Base-by-base conservation (phyloP, 2,797 vertebrate genomes). In the Sebastes ruberrimus region DNA sequence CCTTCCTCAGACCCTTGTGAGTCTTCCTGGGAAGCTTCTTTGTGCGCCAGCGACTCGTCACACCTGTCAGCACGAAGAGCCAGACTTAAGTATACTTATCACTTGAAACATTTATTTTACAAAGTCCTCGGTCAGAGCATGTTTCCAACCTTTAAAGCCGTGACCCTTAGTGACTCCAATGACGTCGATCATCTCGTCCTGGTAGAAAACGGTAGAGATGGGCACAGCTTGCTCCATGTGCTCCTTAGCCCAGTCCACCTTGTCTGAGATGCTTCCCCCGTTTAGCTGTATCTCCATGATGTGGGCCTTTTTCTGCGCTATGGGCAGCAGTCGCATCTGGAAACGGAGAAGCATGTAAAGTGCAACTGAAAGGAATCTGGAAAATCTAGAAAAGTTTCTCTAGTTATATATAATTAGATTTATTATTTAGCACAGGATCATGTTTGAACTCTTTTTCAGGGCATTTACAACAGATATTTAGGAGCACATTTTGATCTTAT, bases 21-120 rank as follows among this genome's bases (percentile, higher is more conserved):
- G 98, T 99, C 94, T 99, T 99, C 86, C 98, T 95, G 1, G 97
- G 98, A 9, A 99, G 97, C 88, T 99, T 99, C 94, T 99, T 99
- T 46, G 96, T 93, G 76, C 94, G 96, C 98, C 98, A 99, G 23
- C 97, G 97, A 76, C 96, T 98, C 0, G 97, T 99, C 74, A 99
- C 98, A 42, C 98, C 98, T 98, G 33, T 55, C 55, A 38, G 10
- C 42, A 76, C 23, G 76, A 11, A 82, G 4, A 67, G 2, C 5
- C 61, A 52, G 59, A 25, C 22, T 4, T 27, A 49, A 10, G 6
- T 27, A 32, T 10, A 61, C 2, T 11, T 32, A 65, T 18, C 7
- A 42, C 2, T 6, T 5, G 52, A 11, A 1, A 11, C 0, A 14
- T 75, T 25, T 35, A 46, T 53, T 53, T 62, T 49, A 52, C 2